A percentile compares a stretch with the other conserved stretches of the same genome.
Evolutionary conservation across 2,113 vertebrate species (phyloP).

Genomic region (Aramus guarauna): DNA sequence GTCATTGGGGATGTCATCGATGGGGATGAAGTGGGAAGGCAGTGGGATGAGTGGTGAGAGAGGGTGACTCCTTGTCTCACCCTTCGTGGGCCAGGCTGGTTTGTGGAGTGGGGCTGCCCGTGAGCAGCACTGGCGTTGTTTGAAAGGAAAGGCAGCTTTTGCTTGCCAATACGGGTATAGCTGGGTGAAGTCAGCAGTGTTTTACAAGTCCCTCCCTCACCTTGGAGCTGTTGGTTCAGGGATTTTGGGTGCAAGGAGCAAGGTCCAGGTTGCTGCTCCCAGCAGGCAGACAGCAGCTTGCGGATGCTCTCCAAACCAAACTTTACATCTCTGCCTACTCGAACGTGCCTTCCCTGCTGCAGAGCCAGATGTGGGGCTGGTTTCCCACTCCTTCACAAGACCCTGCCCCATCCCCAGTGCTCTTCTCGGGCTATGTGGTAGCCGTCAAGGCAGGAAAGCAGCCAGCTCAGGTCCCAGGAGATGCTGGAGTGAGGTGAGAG

Average conservation of each 20-base stretch:
- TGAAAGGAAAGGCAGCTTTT: background rate
- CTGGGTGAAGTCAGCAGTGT: background rate
- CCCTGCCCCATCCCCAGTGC: background rate
- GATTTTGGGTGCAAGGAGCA: background rate
- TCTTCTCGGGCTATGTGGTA: background rate
- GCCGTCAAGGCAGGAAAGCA: background rate
- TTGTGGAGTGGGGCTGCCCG: background rate
- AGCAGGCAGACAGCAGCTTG: background rate
- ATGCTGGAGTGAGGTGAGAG: background rate
- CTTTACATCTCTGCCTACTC: background rate
- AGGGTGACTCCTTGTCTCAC: background rate
- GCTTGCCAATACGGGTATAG: background rate
- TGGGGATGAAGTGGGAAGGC: background rate
- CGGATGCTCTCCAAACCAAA: background rate
- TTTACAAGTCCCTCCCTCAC: background rate
- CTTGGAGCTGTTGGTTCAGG: background rate
- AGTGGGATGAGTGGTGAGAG: background rate
- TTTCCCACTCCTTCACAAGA: background rate
- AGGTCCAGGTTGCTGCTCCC: background rate
- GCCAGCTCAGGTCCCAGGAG: background rate
- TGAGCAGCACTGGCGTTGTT: background rate
- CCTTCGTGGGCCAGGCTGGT: accelerated
- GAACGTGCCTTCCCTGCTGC: background rate
- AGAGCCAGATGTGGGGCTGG: background rate
- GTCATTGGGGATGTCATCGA: accelerated